Conservation (phyloP, 2,113 vertebrate species). For the Brachyistius frenatus region DNA sequence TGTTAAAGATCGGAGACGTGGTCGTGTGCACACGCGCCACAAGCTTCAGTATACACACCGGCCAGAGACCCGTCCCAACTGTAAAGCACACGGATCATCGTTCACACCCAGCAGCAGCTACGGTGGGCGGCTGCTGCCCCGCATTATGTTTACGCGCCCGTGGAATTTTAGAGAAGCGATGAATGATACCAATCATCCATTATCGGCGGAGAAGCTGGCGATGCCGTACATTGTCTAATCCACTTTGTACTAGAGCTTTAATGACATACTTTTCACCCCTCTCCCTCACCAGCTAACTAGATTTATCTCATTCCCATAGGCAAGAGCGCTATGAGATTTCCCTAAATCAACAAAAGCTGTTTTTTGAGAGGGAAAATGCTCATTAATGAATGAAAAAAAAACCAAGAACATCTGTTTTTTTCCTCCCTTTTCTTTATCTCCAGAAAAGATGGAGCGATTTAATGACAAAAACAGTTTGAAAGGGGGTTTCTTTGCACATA, state of each 20-base stretch:
- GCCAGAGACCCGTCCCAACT: conserved; percentile 52
- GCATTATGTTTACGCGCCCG: not conserved
- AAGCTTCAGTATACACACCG: conserved; percentile 41
- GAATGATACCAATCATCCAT: conserved; percentile 61
- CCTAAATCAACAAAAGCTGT: conserved; percentile 78
- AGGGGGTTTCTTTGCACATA: conserved; percentile 53
- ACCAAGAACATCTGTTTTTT: conserved; percentile 67
- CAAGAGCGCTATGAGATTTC: conserved; percentile 55
- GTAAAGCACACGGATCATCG: conserved; percentile 38
- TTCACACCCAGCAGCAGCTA: conserved; percentile 19
- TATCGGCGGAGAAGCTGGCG: conserved; percentile 42
- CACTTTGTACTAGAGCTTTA: conserved; percentile 67
- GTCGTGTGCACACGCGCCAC: conserved; percentile 50
- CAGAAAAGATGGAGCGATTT: conserved; percentile 70
- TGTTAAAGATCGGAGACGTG: conserved; percentile 37
- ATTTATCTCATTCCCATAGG: conserved; percentile 72
- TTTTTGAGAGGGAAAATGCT: conserved; percentile 66
- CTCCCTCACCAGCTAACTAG: conserved; percentile 63
- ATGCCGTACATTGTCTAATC: conserved; percentile 67
- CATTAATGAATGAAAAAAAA: conserved; percentile 77
- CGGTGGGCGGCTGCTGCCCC: not conserved
- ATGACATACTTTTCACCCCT: conserved; percentile 73
- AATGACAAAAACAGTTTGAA: conserved; percentile 65
- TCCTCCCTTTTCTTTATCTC: conserved; percentile 48
- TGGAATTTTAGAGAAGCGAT: conserved; percentile 28